phyloP scores from a whole-genome alignment of 2,797 vertebrate genomes.

The Halcyon leucocephala region DNA sequence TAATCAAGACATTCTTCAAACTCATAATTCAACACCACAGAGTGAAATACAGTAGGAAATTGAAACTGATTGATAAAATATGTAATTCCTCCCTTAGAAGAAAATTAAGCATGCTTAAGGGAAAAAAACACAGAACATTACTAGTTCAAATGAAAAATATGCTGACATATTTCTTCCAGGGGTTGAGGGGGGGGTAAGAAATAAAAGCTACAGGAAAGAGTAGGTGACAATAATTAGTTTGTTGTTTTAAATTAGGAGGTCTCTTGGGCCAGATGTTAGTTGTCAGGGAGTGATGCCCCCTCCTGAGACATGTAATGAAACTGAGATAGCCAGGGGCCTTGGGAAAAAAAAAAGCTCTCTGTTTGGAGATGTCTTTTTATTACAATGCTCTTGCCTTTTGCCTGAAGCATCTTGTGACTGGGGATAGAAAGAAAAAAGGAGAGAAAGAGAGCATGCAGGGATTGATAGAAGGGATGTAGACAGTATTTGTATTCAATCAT shows the following conservation, averaged over 20 bases:
- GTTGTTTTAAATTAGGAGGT: constrained; percentile 77
- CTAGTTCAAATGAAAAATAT: constrained; percentile 39
- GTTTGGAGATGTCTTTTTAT: constrained; percentile 37
- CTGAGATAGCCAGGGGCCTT: constrained; percentile 36
- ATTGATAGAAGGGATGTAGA: neutral
- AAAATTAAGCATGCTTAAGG: constrained; percentile 40
- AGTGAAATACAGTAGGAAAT: constrained; percentile 61
- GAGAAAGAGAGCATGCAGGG: neutral
- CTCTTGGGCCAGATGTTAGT: constrained; percentile 78
- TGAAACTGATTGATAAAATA: constrained; percentile 72
- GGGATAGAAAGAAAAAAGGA: neutral
- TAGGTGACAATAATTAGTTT: constrained; percentile 78
- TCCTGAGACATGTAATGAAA: constrained; percentile 78
- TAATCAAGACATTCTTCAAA: constrained; percentile 72
- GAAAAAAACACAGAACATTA: constrained; percentile 7
- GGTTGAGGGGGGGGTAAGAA: neutral
- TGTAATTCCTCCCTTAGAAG: constrained; percentile 45
- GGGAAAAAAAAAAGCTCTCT: neutral
- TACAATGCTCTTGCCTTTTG: constrained; percentile 5
- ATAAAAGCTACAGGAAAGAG: constrained; percentile 68
- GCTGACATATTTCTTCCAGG: constrained; percentile 47
- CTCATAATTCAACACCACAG: constrained; percentile 43
- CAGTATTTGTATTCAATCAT: constrained; percentile 48
- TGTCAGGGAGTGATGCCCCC: constrained; percentile 73
- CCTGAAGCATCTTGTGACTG: constrained; percentile 10